These are phyloP conservation scores for Xestia c-nigrum DNA, from an alignment of 2,888 invertebrate genomes.

Conservation along the genomic window DNA sequence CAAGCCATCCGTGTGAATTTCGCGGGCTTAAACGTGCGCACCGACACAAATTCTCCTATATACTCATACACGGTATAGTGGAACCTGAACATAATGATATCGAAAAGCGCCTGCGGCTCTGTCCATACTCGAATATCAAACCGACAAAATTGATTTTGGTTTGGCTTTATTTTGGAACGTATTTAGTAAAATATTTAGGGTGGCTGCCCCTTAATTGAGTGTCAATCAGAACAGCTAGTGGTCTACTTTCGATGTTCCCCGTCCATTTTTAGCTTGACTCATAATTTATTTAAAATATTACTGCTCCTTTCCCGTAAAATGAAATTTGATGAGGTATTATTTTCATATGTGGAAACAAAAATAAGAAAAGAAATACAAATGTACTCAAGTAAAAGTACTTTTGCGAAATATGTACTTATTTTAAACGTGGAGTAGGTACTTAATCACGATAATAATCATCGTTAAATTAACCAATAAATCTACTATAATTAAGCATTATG, in stretches of 20 bases:
- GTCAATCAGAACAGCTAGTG: conserved; percentile 40
- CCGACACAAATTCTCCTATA: conserved; percentile 66
- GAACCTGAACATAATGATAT: conserved; percentile 64
- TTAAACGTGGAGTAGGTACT: not conserved
- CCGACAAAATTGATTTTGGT: conserved; percentile 46
- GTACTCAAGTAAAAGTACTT: not conserved
- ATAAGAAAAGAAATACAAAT: not conserved
- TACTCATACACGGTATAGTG: conserved; percentile 11
- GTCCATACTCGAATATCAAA: conserved; percentile 50
- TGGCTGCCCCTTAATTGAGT: conserved; percentile 32
- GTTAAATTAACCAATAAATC: conserved; percentile 21
- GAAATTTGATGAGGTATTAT: not conserved
- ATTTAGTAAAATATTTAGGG: conserved; percentile 40
- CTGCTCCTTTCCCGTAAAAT: not conserved
- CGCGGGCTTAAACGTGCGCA: conserved; percentile 77
- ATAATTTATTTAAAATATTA: conserved; percentile 5
- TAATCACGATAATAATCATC: not conserved
- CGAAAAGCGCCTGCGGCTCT: conserved; percentile 54
- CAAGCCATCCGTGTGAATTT: conserved; percentile 86
- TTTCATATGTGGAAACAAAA: not conserved
- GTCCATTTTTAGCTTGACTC: not conserved
- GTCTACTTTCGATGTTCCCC: conserved; percentile 5
- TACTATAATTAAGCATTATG: conserved; percentile 31
- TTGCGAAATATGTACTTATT: not conserved
- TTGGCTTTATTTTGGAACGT: conserved; percentile 51